Conservation (phyloP, 2,113 vertebrate species). For the Saguinus imperator region DNA sequence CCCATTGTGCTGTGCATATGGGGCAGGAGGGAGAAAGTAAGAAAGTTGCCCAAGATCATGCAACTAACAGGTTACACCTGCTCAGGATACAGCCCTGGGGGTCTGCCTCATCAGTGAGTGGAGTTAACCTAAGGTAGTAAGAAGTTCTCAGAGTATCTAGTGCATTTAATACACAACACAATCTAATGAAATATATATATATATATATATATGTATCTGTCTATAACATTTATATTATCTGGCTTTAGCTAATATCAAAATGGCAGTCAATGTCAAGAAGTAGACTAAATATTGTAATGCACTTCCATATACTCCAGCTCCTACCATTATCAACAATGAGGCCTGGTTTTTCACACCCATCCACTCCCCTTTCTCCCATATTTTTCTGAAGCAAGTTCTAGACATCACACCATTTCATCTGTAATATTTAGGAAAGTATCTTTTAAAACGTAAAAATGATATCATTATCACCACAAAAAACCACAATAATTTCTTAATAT, state of each 20-base stretch:
- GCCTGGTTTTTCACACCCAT: background rate
- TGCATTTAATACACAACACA: background rate
- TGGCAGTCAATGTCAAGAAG: background rate
- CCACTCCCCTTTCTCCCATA: background rate
- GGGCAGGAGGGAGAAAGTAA: too few relatives aligned
- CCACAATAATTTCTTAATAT: background rate
- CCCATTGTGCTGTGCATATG: background rate
- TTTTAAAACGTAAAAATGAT: background rate
- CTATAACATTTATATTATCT: background rate
- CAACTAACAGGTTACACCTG: too few relatives aligned
- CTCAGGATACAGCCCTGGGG: background rate
- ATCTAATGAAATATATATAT: background rate
- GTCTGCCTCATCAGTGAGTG: background rate
- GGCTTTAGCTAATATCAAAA: constrained; percentile 13
- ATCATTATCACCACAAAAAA: background rate
- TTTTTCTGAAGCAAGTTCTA: constrained; percentile 5
- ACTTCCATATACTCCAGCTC: too few relatives aligned
- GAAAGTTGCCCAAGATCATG: background rate
- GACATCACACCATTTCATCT: background rate
- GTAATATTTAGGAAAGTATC: background rate
- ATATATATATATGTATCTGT: too few relatives aligned
- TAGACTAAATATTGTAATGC: background rate
- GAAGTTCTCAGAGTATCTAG: background rate
- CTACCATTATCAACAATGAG: background rate
- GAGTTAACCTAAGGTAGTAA: background rate